Base-by-base conservation (phyloP, 2,888 invertebrate species). In the Teleogryllus oceanicus region DNA sequence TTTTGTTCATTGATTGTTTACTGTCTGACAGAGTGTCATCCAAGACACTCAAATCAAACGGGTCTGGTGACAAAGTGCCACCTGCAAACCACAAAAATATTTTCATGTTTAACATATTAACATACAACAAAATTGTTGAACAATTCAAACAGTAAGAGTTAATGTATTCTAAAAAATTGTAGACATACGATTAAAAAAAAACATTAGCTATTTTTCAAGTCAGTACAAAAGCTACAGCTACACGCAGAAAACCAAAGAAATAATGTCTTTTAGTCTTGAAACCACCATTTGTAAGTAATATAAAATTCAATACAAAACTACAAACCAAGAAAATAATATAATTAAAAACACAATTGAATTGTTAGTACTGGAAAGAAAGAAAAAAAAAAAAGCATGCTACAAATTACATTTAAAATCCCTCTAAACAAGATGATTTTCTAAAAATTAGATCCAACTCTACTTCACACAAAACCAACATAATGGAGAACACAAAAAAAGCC, bases 41-140 rank as follows among this genome's bases (percentile, higher is more conserved):
- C 16, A 94, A 87, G 3, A 89, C 87, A 80, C 89, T 89, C 83
- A 94, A 88, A 86, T 94, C 94, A 87, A 94, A 94, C 79, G 93
- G 93, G 87, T 94, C 80, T 11, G 81, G 86, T 21, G 89, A 88
- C 85, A 87, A 84, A 77, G 87, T 85, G 82, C 85, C 86, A 81
- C 86, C 86, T 86, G 82, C 77, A 83, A 81, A 37, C 8, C 37
- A 37, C 8, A 37, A 8, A 37, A 37, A 37, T 10, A 16, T 62
- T 79, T 78, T 10, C 20, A 81, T 49, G 74, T 20, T 74, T 18
- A 62, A 62, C 13, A 62, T 13, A 62, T 62, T n/a, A 18, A 12
- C 62, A 12, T 5, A 62, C 62, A 62, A n/a, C 12, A 16, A 62
- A 11, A 13, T 18, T 62, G 62, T 62, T 62, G n/a, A n/a, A 62